phyloP scores from a whole-genome alignment of 2,888 invertebrate genomes.

The Polydesmus complanatus region DNA sequence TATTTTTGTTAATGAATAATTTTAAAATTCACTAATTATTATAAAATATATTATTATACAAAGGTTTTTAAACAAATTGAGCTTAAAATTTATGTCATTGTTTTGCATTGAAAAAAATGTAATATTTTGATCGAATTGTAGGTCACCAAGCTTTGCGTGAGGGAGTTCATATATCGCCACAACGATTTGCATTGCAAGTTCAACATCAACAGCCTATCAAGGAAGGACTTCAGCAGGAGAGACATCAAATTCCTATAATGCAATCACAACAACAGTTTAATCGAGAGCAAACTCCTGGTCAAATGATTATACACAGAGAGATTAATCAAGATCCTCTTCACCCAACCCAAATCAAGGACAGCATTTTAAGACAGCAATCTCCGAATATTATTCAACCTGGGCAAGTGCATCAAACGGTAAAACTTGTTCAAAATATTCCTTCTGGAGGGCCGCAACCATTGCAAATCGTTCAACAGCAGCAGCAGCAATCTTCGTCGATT shows the following conservation, averaged over 20 bases:
- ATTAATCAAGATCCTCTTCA: slow-evolving; percentile 1
- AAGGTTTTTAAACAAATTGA: too few relatives aligned
- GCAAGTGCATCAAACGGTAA: not conserved
- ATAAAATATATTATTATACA: too few relatives aligned
- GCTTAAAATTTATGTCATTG: too few relatives aligned
- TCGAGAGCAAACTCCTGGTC: slow-evolving; percentile 23
- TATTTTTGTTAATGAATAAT: too few relatives aligned
- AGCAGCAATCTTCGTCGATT: not conserved
- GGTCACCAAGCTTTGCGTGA: not conserved
- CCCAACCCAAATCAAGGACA: not conserved
- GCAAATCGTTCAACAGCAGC: not conserved
- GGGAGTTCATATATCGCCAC: not conserved
- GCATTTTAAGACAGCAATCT: not conserved
- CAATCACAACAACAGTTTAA: slow-evolving; percentile 20
- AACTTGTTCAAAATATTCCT: too few relatives aligned
- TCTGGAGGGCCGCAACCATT: too few relatives aligned
- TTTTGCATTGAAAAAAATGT: too few relatives aligned
- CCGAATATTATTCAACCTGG: not conserved
- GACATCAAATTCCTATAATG: slow-evolving; percentile 25
- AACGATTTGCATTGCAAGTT: slow-evolving; percentile 8
- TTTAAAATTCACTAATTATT: not conserved
- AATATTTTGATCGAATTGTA: not conserved
- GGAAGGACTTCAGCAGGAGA: slow-evolving; percentile 15
- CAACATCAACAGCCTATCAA: slow-evolving; percentile 7
- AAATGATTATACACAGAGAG: slow-evolving; percentile 17